Conservation (phyloP, 2,888 invertebrate genomes). For the Chrysomela aeneicollis region DNA sequence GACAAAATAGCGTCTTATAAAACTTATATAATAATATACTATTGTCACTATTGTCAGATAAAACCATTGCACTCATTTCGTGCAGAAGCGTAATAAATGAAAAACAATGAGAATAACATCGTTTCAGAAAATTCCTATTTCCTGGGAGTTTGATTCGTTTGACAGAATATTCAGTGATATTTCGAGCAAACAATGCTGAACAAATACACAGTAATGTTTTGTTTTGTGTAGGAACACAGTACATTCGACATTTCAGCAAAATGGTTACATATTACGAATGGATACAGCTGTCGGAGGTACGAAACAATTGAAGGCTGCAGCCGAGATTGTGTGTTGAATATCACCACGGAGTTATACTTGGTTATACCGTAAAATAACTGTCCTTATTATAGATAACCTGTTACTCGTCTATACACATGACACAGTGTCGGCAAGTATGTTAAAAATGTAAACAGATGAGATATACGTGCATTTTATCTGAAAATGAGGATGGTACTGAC, state of each 20-base stretch:
- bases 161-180: no score
- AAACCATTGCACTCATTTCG: no score
- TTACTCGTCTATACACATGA: neutral
- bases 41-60: no score
- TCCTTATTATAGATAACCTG: neutral
- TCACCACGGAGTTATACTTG: neutral
- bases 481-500: neutral
- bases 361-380: constrained; percentile 5
- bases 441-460: constrained; percentile 5
- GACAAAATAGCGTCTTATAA: no score
- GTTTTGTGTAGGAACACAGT: neutral
- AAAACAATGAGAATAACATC: no score
- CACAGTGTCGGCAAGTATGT: neutral
- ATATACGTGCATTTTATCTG: neutral
- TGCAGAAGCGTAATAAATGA: no score
- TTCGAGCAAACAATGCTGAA: no score
- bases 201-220: neutral
- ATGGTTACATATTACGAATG: neutral
- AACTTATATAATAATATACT: no score
- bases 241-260: neutral
- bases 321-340: neutral
- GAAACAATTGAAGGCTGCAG: neutral
- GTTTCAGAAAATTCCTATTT: no score
- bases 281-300: neutral
- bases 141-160: no score